Percentiles rank a stretch among this genome's conserved stretches.
Conservation (phyloP, 1,140 invertebrate species). For the Dendroctonus ponderosae region DNA sequence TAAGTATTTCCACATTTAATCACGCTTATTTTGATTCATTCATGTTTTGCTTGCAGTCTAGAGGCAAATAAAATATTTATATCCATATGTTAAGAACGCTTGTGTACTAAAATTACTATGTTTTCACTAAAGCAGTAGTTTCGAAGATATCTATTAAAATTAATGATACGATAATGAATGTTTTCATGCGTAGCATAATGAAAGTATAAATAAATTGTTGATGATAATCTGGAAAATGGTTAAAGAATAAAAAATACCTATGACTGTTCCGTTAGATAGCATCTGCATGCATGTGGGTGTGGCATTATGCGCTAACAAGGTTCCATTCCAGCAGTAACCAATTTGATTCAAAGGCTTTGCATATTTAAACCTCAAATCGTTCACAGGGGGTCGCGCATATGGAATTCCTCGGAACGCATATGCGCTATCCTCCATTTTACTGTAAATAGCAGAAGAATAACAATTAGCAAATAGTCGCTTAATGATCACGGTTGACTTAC, state of each 20-base stretch:
- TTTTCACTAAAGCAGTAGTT: too few relatives aligned
- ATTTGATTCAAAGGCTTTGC: constrained; percentile 66
- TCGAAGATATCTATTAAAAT: too few relatives aligned
- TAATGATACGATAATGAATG: too few relatives aligned
- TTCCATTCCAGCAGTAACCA: constrained; percentile 79
- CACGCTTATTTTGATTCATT: too few relatives aligned
- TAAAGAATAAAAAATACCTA: constrained; percentile 53
- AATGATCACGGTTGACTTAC: constrained; percentile 43
- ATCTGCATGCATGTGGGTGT: constrained; percentile 67
- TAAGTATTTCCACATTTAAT: too few relatives aligned
- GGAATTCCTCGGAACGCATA: constrained; percentile 83
- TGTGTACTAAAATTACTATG: too few relatives aligned
- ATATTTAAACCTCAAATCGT: constrained; percentile 67
- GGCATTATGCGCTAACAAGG: constrained; percentile 65
- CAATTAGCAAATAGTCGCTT: not conserved
- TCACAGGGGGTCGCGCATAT: constrained; percentile 76
- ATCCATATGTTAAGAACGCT: too few relatives aligned
- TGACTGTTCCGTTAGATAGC: constrained; percentile 61
- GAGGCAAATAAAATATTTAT: too few relatives aligned
- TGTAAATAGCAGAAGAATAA: constrained; percentile 41
- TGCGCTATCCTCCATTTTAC: constrained; percentile 69
- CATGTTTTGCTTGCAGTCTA: too few relatives aligned
- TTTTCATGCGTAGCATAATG: too few relatives aligned
- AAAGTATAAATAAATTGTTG: too few relatives aligned
- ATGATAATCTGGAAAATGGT: too few relatives aligned